Conservation (phyloP, 2,797 vertebrate genomes). For the Hapalemur alaotrensis region DNA sequence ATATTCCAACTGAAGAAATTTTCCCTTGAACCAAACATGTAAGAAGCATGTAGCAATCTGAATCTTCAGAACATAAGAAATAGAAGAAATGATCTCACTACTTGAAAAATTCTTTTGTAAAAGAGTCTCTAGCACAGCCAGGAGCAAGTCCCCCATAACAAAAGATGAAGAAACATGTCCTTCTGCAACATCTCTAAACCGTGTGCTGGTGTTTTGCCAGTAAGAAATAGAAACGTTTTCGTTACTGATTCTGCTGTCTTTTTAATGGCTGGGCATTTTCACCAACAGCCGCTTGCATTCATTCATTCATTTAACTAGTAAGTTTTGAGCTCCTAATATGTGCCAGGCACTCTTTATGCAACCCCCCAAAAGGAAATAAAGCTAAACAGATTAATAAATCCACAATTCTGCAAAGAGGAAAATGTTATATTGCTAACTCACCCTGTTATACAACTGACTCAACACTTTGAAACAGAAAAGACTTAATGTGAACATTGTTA, state of each 20-base stretch:
- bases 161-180: not conserved
- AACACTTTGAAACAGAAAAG: constrained; percentile 18
- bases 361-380: not conserved
- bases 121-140: not conserved
- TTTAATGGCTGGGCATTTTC: not conserved
- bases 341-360: not conserved
- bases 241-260: not conserved
- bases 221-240: not conserved
- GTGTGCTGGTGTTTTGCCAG: not conserved
- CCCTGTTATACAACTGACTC: not conserved
- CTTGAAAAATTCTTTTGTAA: not conserved
- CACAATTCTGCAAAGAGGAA: not conserved
- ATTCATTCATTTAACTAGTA: not conserved
- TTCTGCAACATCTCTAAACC: not conserved
- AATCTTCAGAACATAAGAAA: not conserved
- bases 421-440: not conserved
- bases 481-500: not conserved
- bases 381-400: not conserved
- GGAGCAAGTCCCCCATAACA: not conserved
- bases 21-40: not conserved
- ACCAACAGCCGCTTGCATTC: not conserved
- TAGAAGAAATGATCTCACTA: not conserved
- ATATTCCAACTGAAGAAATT: not conserved
- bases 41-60: not conserved
- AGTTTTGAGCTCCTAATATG: not conserved